Percentiles rank a stretch among this genome's conserved stretches.
phyloP scores from a whole-genome alignment of 2,113 vertebrate genomes.

The Hyperopisus bebe region DNA sequence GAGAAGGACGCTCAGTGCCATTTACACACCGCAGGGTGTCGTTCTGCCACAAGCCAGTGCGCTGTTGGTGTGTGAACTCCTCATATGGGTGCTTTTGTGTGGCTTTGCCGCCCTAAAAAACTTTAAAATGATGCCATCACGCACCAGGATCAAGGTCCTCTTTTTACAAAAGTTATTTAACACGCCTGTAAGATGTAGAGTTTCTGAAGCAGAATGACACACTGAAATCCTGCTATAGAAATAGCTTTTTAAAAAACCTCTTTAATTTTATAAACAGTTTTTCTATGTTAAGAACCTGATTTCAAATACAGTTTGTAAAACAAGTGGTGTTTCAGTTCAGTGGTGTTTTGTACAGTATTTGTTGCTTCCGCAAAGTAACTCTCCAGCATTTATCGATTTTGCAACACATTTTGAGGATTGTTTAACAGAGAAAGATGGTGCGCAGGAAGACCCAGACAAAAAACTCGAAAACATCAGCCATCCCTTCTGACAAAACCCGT shows the following conservation, averaged over 20 bases:
- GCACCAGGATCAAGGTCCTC: not conserved
- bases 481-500: not conserved
- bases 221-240: not conserved
- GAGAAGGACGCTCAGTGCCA: not conserved
- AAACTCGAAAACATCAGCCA: not conserved
- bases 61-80: not conserved
- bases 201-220: not conserved
- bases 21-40: not conserved
- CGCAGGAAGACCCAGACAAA: not conserved
- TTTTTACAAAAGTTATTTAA: not conserved
- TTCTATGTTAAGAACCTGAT: not conserved
- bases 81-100: not conserved
- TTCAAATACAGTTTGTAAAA: not conserved
- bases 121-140: not conserved
- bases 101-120: not conserved
- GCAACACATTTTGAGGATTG: not conserved
- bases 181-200: not conserved
- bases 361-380: not conserved
- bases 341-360: not conserved
- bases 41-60: not conserved
- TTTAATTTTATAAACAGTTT: not conserved
- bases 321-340: not conserved
- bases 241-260: not conserved
- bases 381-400: not conserved
- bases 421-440: not conserved